Conservation (phyloP, 37 sponge, comb jelly and placozoan species). For the Halichondria panicea region DNA sequence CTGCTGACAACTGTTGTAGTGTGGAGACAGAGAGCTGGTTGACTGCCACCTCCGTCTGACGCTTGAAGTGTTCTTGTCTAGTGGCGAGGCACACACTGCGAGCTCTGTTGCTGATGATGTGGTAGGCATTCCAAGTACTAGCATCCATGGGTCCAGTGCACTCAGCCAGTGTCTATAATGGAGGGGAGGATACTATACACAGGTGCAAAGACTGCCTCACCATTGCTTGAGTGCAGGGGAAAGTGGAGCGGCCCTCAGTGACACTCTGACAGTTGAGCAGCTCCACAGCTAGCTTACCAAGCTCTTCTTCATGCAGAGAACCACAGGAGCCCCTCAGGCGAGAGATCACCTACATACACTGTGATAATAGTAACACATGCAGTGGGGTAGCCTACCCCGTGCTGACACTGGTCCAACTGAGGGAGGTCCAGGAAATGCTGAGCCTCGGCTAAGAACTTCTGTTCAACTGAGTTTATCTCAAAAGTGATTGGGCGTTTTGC, state of each 20-base stretch:
- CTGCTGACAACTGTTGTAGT: slow-evolving; percentile 38
- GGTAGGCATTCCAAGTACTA: slow-evolving; percentile 81
- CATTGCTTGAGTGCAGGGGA: slow-evolving; percentile 74
- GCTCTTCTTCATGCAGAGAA: slow-evolving; percentile 73
- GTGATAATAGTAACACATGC: not conserved
- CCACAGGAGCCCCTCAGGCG: slow-evolving; percentile 56
- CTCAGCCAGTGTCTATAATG: slow-evolving; percentile 67
- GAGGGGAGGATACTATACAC: not conserved
- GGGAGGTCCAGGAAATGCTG: slow-evolving; percentile 54
- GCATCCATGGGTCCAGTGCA: slow-evolving; percentile 83
- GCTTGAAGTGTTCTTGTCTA: slow-evolving; percentile 71
- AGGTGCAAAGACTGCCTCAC: slow-evolving; percentile 13
- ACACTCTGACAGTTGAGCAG: slow-evolving; percentile 80
- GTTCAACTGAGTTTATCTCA: slow-evolving; percentile 64
- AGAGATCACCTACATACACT: slow-evolving; percentile 39
- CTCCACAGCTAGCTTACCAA: slow-evolving; percentile 75
- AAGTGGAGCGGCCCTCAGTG: slow-evolving; percentile 62
- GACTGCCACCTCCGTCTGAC: slow-evolving; percentile 71
- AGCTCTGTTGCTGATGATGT: slow-evolving; percentile 86
- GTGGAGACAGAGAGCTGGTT: slow-evolving; percentile 65
- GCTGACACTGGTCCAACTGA: slow-evolving; percentile 61
- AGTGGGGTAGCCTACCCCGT: slow-evolving; percentile 34
- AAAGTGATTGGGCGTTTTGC: no score
- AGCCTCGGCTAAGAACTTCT: slow-evolving; percentile 75
- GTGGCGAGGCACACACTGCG: slow-evolving; percentile 81